Evolutionary conservation across 1,140 invertebrate species (phyloP).

Genomic region (Drosophila orena): DNA sequence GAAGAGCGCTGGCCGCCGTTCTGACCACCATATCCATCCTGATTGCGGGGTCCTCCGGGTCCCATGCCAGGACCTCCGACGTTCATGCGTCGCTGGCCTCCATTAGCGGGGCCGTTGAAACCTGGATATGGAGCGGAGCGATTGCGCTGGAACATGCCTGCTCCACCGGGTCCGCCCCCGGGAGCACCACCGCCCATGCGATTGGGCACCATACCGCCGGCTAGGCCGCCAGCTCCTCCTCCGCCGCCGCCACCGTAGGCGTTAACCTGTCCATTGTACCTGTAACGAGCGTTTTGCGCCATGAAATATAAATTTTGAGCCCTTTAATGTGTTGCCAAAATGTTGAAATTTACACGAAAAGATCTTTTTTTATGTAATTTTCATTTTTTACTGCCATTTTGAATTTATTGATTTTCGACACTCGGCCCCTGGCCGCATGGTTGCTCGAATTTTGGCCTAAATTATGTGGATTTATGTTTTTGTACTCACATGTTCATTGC

Average conservation of each 20-base stretch:
- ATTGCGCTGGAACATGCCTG: constrained; percentile 72
- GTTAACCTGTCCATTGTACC: constrained; percentile 76
- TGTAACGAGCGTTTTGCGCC: constrained; percentile 59
- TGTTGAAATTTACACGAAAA: constrained; percentile 14
- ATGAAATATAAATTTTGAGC: constrained; percentile 67
- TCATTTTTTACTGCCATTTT: constrained; percentile 72
- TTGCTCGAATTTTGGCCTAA: not conserved
- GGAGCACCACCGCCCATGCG: constrained; percentile 58
- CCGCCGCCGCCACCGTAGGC: constrained; percentile 58
- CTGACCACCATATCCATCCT: constrained; percentile 48
- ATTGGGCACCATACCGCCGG: constrained; percentile 66
- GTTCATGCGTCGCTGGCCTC: constrained; percentile 53
- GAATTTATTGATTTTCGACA: constrained; percentile 77
- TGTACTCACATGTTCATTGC: constrained; percentile 63
- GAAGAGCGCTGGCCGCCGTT: constrained; percentile 85
- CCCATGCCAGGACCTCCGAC: constrained; percentile 46
- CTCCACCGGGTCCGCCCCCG: constrained; percentile 44
- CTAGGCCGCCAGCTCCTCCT: constrained; percentile 16
- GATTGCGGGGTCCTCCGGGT: constrained; percentile 29
- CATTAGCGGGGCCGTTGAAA: constrained; percentile 39
- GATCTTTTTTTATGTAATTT: constrained; percentile 69
- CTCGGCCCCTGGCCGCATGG: constrained; percentile 33
- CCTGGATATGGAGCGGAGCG: constrained; percentile 69
- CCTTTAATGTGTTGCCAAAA: constrained; percentile 53
- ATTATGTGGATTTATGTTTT: not conserved